A percentile compares a stretch with the other conserved stretches of the same genome.
Conservation (phyloP, 2,797 vertebrate genomes). For the Delichon dasypus region DNA sequence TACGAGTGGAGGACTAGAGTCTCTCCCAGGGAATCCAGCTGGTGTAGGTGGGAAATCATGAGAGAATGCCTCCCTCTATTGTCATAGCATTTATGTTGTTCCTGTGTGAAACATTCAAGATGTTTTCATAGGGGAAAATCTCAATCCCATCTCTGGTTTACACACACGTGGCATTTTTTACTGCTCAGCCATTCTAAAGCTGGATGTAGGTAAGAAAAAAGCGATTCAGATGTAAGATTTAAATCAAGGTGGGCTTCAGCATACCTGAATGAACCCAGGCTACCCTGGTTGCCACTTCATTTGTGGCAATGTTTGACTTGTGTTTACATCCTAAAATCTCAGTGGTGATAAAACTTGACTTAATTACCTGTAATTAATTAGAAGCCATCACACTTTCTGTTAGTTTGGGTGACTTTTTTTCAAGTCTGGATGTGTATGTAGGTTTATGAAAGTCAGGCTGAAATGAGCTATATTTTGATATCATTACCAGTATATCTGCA, state of each 20-base stretch:
- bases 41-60: fast-evolving
- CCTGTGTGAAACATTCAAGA: not conserved
- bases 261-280: not conserved
- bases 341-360: not conserved
- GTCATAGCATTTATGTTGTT: not conserved
- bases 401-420: not conserved
- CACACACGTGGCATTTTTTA: not conserved
- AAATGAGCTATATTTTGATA: not conserved
- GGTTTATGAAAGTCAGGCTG: not conserved
- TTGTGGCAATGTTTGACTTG: not conserved
- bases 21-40: not conserved
- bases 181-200: not conserved
- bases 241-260: not conserved
- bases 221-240: not conserved
- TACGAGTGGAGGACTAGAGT: not conserved
- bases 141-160: not conserved
- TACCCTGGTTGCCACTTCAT: not conserved
- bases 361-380: not conserved
- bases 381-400: not conserved
- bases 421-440: not conserved
- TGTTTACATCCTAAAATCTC: not conserved
- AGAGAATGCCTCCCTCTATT: not conserved
- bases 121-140: not conserved
- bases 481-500: not conserved
- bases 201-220: not conserved